A percentile compares a stretch with the other conserved stretches of the same genome.
phyloP scores from a whole-genome alignment of 2,113 vertebrate species.

The Salvelinus sp. region DNA sequence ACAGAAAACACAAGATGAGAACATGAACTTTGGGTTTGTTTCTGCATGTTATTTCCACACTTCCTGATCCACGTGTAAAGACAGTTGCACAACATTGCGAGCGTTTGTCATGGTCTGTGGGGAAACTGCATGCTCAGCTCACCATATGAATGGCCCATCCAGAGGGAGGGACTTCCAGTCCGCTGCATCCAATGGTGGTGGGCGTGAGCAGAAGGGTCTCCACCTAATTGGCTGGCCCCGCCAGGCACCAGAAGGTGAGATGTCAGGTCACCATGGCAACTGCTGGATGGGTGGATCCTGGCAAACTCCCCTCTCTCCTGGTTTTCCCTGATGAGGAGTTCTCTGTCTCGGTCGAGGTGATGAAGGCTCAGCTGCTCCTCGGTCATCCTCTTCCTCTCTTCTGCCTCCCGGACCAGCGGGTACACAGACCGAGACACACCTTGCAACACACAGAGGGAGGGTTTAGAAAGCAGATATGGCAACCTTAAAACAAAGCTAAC shows the following conservation, averaged over 20 bases:
- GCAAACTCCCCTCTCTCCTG: conserved; percentile 92
- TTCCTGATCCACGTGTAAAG: too few species aligned
- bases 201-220: conserved; percentile 77
- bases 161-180: conserved; percentile 93
- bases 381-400: conserved; percentile 85
- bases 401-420: conserved; percentile 82
- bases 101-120: neutral
- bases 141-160: conserved; percentile 97
- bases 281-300: conserved; percentile 85
- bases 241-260: conserved; percentile 88
- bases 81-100: conserved; percentile 1
- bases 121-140: conserved; percentile 43
- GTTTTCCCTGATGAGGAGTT: conserved; percentile 91
- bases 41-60: too few species aligned
- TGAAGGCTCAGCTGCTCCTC: conserved; percentile 87
- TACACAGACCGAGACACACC: conserved; percentile 77
- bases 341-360: conserved; percentile 79
- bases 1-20: conserved; percentile 5
- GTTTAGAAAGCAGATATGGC: conserved; percentile 7
- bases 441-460: conserved; percentile 36
- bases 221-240: conserved; percentile 80
- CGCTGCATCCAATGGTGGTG: conserved; percentile 94
- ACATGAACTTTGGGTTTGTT: neutral
- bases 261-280: conserved; percentile 90
- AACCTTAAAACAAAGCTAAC: neutral